Base-by-base conservation (phyloP, 1,140 invertebrate species). In the Ceratosolen fusciceps region DNA sequence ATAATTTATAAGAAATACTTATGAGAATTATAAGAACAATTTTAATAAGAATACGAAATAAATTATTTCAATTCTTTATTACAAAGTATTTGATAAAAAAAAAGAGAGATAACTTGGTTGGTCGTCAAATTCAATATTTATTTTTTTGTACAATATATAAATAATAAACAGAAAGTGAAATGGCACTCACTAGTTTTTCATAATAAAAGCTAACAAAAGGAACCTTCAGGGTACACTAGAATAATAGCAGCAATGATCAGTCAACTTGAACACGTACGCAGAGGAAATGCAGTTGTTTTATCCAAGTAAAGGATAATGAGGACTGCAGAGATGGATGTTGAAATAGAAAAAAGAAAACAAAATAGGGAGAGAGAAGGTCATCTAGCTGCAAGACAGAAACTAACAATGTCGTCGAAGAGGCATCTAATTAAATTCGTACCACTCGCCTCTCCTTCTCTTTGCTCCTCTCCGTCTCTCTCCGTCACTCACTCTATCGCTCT, bases 251-350 rank as follows among this genome's bases (percentile, higher is more conserved):
- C 29, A 74, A 47, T 10, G 62, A 68, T 70, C 10, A 81, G 82
- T 84, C 87, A 88, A 89, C 87, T 89, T 88, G 86, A 87, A 86
- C 88, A 89, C 87, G 88, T 89, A 89, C 84, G 82, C 68, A 80
- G 43, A 70, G 74, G 68, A 79, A 80, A 80, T 83, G 81, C 79
- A 74, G 81, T 83, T 72, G 72, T 83, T 83, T 82, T 77, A 80
- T 80, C 54, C 39, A 2, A 52, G 67, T 77, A 76, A 83, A 67
- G 80, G 78, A 82, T 87, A 83, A 84, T 84, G 79, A 85, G 81
- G 65, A 81, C 80, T 79, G 82, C 77, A 85, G 49, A 71, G 49
- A 67, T 24, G 62, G 52, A 68, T 16, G 67, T 79, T 4, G 19
- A 56, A 31, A 37, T 47, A 26, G 19, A 62, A 60, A 60, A 12